Evolutionary conservation across 2,888 invertebrate species (phyloP), one percentile per base, ranked within the genome.

Genomic region (Drosophila prolongata): DNA sequence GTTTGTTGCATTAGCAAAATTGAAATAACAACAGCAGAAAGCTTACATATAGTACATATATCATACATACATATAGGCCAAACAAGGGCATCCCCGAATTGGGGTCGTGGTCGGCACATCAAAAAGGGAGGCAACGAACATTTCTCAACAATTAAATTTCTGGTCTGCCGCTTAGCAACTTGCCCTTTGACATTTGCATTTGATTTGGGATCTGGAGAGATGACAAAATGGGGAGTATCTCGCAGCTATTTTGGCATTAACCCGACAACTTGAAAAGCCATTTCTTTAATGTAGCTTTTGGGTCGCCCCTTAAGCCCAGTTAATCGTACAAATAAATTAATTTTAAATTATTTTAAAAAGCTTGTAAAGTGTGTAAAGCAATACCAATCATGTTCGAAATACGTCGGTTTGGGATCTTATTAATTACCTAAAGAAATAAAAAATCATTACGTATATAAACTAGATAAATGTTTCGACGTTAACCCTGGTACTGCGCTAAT

Each of bases 1-100:
- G 68, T 70, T 84, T 74, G 70, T 73, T 82, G 82, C 88, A 87
- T 83, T 87, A 83, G 78, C 53, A 76, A 83, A 88, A 88, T 86
- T 82, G 61, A 78, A 83, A 69, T 60, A 60, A 53, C 46, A 59
- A 55, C 66, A 73, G 56, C 14, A 44, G 50, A 46, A 19, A 44
- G 35, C 44, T 38, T 43, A 59, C 59, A 59, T 14, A 43, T 14
- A 19, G 24, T 37, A 54, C 5, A 27, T 37, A 30, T 16, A 30
- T 47, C n/a, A 27, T 46, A 13, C 10, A 13, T 10, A 27, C 9
- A 6, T 35, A 40, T 53, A 19, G 50, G 59, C 49, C 16, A 44
- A 55, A 47, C 58, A 72, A 58, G 57, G 62, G 53, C 62, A 69
- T 24, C 27, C 27, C 10, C 50, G 50, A 43, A 64, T 38, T 58